Conservation (phyloP, 1,140 invertebrate species). For the Drosophila cardini region DNA sequence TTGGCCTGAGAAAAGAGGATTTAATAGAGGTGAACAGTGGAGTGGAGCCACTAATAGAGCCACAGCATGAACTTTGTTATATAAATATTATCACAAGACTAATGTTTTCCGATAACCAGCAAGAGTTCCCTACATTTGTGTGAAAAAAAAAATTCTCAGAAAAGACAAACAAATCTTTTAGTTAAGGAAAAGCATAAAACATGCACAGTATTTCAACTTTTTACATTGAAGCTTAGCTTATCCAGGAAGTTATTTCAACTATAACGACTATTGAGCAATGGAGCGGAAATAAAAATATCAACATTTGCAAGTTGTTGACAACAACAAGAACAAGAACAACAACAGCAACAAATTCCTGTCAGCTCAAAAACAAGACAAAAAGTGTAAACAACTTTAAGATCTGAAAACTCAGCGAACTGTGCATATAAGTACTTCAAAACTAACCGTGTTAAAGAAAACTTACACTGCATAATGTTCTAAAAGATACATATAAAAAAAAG, state of each 20-base stretch:
- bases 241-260: constrained; percentile 50
- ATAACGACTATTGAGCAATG: constrained; percentile 71
- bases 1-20: neutral
- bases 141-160: neutral
- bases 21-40: neutral
- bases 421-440: constrained; percentile 49
- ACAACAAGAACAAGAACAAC: constrained; percentile 19
- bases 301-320: constrained; percentile 28
- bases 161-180: no score
- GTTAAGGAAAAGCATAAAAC: no score
- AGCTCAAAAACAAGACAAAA: constrained; percentile 1
- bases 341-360: constrained; percentile 4
- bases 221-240: constrained; percentile 4
- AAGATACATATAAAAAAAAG: neutral
- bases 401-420: constrained; percentile 57
- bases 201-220: neutral
- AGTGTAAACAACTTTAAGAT: constrained; percentile 50
- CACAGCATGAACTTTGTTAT: constrained; percentile 45
- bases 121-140: constrained; percentile 9
- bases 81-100: constrained; percentile 35
- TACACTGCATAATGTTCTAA: constrained; percentile 35
- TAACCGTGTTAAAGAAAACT: constrained; percentile 46
- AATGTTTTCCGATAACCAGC: constrained; percentile 4
- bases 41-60: constrained; percentile 37
- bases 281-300: constrained; percentile 66